A percentile compares a stretch with the other conserved stretches of the same genome.
Conservation (phyloP, 30 jellyfish, hydroid and myxozoan genomes). For the Nemopilema nomurai region DNA sequence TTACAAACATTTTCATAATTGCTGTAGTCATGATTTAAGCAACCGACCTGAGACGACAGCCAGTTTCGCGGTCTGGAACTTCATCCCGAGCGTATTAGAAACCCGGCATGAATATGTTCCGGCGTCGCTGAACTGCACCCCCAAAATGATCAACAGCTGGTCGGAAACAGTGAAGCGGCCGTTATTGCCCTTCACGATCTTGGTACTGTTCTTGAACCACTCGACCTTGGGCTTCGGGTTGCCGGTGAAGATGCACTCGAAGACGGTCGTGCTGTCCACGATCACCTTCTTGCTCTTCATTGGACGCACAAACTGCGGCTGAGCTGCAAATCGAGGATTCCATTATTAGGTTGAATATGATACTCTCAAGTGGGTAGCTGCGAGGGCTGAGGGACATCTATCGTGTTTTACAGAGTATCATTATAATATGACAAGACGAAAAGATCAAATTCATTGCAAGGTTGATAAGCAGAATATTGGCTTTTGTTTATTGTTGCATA, state of each 20-base stretch:
- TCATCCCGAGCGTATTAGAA: conserved; percentile 87
- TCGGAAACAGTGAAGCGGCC: conserved; percentile 64
- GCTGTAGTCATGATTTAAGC: background rate
- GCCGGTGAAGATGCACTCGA: conserved; percentile 96
- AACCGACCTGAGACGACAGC: conserved; percentile 71
- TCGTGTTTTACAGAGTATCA: too few species aligned
- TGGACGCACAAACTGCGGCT: conserved; percentile 88
- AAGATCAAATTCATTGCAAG: too few species aligned
- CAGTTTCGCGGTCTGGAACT: conserved; percentile 76
- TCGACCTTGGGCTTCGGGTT: conserved; percentile 89
- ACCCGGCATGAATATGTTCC: conserved; percentile 91
- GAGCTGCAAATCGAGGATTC: conserved; percentile 27
- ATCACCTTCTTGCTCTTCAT: conserved; percentile 90
- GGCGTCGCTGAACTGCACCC: conserved; percentile 66
- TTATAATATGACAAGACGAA: too few species aligned
- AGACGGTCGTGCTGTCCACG: conserved; percentile 85
- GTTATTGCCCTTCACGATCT: conserved; percentile 37
- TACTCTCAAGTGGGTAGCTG: background rate
- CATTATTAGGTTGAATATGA: background rate
- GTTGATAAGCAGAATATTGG: too few species aligned
- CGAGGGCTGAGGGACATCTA: background rate
- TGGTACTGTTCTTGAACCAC: conserved; percentile 82
- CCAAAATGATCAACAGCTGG: conserved; percentile 77
- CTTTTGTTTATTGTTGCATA: too few species aligned
- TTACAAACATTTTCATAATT: background rate